Evolutionary conservation across 2,888 invertebrate species (phyloP).

Genomic region (Limenitis camilla): DNA sequence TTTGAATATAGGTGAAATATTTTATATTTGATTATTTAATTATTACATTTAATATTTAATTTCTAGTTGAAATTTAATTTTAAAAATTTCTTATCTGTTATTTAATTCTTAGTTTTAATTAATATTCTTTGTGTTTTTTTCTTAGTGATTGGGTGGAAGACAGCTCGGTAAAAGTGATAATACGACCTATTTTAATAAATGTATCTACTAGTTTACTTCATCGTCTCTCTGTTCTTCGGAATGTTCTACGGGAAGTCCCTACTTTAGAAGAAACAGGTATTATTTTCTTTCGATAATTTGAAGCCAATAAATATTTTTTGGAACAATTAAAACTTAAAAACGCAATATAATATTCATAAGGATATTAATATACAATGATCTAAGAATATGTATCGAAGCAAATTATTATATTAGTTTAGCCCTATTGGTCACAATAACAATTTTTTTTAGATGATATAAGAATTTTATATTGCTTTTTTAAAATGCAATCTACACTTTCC

Average conservation of each 20-base stretch:
- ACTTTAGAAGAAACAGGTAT: slow-evolving; percentile 31
- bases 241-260: slow-evolving; percentile 35
- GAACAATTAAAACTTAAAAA: too few relatives aligned
- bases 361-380: too few relatives aligned
- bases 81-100: too few relatives aligned
- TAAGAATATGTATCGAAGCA: too few relatives aligned
- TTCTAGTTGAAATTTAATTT: too few relatives aligned
- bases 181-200: slow-evolving; percentile 39
- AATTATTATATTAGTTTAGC: neutral
- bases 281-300: neutral
- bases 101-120: too few relatives aligned
- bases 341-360: too few relatives aligned
- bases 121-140: neutral
- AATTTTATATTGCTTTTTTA: neutral
- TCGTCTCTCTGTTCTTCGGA: slow-evolving; percentile 33
- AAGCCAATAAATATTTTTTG: neutral
- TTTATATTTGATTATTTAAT: neutral
- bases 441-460: too few relatives aligned
- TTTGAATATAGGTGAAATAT: slow-evolving; percentile 56
- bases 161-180: slow-evolving; percentile 33
- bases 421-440: too few relatives aligned
- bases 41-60: neutral
- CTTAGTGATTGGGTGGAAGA: slow-evolving; percentile 60
- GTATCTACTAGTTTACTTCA: slow-evolving; percentile 47
- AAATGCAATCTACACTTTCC: neutral